These are phyloP conservation scores for Vireo griseus DNA, from an alignment of 2,797 vertebrate species.

Conservation along the genomic window DNA sequence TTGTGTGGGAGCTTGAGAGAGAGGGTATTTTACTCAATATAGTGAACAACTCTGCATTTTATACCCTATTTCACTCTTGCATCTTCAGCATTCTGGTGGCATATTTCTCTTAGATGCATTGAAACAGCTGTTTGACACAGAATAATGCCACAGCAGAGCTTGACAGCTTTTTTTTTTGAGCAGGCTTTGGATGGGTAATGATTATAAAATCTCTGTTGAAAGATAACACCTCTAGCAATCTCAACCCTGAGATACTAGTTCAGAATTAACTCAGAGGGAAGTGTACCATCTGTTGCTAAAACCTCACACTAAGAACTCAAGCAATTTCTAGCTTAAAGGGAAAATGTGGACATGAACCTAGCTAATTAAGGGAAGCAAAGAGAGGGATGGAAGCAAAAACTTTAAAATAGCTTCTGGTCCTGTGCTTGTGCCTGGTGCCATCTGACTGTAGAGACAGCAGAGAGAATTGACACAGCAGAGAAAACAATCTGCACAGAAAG, in stretches of 20 bases:
- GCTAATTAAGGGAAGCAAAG: constrained; percentile 11
- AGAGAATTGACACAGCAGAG: neutral
- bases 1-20: neutral
- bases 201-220: constrained; percentile 40
- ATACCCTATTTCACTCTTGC: neutral
- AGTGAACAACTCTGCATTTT: neutral
- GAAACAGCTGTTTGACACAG: constrained; percentile 11
- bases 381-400: neutral
- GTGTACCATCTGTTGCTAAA: constrained; percentile 52
- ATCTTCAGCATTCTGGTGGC: neutral
- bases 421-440: neutral
- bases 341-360: neutral
- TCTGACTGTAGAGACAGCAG: neutral
- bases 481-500: neutral
- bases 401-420: constrained; percentile 33
- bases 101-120: neutral
- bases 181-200: constrained; percentile 13
- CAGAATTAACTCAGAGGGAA: constrained; percentile 49
- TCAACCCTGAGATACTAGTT: constrained; percentile 10
- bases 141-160: neutral
- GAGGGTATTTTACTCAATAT: neutral
- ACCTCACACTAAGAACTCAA: constrained; percentile 1
- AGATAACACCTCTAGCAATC: constrained; percentile 44
- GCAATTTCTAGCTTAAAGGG: constrained; percentile 17
- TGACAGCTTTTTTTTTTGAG: neutral